Base-by-base conservation (phyloP, 2,888 invertebrate species). In the Eristalinus sepulchralis region DNA sequence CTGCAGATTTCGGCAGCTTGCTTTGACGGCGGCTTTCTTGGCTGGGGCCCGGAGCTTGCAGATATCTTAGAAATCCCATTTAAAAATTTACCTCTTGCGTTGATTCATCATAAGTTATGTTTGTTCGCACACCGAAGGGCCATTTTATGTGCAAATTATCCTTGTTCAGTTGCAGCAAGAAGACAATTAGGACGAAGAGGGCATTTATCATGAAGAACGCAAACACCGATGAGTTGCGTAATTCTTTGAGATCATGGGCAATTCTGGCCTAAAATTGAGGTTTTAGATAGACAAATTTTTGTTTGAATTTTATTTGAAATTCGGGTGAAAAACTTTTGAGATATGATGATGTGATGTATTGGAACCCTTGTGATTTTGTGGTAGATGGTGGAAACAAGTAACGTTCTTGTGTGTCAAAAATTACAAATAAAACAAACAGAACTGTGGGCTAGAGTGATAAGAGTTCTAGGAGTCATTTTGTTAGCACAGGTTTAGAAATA, bases 141-240 rank as follows among this genome's bases (percentile, higher is more conserved):
- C 98, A 98, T 93, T 98, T 97, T 92, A 98, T 94, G 94, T 98
- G 98, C 90, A 99, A 95, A 92, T 96, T 96, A 93, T 98, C 98
- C 95, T 98, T 98, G 95, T 99, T 98, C 93, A 99, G 95, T 94
- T 99, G 99, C 92, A 99, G 96, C 93, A 99, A 96, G 94, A 99
- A 98, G 90, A 99, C 98, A 94, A 99, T 98, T 93, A 99, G 95
- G 91, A 99, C 98, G 95, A 99, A 99, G 91, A 99, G 96, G 90
- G 99, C 98, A 94, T 99, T 99, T 93, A 98, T 94, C 98, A 99
- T 99, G 95, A 99, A 97, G 95, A 99, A 99, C 90, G 96, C 97
- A 94, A 98, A 98, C 88, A 98, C 98, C 89, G 97, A 97, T 91
- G 97, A 96, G 94, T 99, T 98, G 92, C 99, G 95, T 91, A 99